Conservation (phyloP, 2,888 invertebrate genomes). For the Muscina levida region DNA sequence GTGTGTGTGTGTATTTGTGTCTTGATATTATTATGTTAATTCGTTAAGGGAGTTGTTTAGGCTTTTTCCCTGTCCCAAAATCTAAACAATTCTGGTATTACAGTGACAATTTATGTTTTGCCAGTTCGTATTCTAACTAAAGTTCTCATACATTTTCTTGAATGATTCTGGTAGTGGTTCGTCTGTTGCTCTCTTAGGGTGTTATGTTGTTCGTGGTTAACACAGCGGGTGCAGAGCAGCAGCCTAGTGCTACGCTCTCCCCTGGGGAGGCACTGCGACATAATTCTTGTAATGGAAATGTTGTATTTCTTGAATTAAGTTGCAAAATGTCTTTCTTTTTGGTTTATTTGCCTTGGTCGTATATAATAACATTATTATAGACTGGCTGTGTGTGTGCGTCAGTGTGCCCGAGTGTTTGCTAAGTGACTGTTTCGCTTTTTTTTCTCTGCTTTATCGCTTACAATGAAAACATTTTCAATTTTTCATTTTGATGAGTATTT, state of each 20-base stretch:
- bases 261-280: too few species aligned
- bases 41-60: constrained; percentile 56
- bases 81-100: background rate
- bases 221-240: too few species aligned
- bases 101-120: constrained; percentile 17
- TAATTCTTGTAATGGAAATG: background rate
- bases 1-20: too few species aligned
- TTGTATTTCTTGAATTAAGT: constrained; percentile 53
- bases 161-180: too few species aligned
- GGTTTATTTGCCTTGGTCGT: background rate
- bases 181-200: too few species aligned
- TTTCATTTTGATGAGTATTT: constrained; percentile 19
- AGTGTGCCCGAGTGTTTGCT: background rate
- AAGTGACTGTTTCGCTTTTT: too few species aligned
- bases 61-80: background rate
- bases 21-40: constrained; percentile 59
- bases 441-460: too few species aligned
- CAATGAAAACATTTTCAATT: constrained; percentile 22
- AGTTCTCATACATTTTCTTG: too few species aligned
- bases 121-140: background rate
- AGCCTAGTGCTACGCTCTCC: too few species aligned
- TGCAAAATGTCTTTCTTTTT: constrained; percentile 58
- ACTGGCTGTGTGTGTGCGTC: too few species aligned
- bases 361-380: background rate
- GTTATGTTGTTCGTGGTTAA: too few species aligned